These are phyloP conservation scores for Spilogale gracilis DNA, from an alignment of 2,113 vertebrate genomes.

Conservation along the genomic window DNA sequence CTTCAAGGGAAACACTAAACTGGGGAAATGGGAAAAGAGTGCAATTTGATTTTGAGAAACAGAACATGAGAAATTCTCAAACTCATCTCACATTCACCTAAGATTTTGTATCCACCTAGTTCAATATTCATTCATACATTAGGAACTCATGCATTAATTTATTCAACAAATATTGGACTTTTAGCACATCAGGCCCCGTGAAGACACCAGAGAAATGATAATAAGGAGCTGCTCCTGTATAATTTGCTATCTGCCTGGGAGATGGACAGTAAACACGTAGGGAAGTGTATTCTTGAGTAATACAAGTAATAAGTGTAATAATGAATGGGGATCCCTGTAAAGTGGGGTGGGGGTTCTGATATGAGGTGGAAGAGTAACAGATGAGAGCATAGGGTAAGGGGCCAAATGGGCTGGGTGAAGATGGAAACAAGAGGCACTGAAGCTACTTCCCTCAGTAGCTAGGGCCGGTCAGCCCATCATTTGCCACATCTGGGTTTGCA, in stretches of 20 bases:
- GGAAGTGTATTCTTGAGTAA: neutral
- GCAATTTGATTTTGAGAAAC: neutral
- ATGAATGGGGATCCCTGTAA: neutral
- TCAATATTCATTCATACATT: neutral
- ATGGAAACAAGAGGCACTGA: neutral
- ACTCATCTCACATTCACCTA: neutral
- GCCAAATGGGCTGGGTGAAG: neutral
- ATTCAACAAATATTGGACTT: neutral
- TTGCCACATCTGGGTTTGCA: neutral
- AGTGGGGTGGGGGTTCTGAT: neutral
- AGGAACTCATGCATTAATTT: neutral
- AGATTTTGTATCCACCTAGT: neutral
- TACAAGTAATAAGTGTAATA: neutral
- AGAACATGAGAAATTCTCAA: neutral
- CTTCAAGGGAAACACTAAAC: neutral
- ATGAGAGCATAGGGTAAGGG: neutral
- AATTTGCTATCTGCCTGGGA: neutral
- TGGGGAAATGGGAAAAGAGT: slow-evolving; percentile 2
- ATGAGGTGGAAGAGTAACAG: neutral
- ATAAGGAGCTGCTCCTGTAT: neutral
- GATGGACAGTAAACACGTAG: neutral
- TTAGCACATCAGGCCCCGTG: neutral
- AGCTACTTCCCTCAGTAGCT: neutral
- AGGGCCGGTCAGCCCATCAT: neutral
- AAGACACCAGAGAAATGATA: neutral